phyloP scores from a whole-genome alignment of 2,113 vertebrate genomes.

The Pithys albifrons region DNA sequence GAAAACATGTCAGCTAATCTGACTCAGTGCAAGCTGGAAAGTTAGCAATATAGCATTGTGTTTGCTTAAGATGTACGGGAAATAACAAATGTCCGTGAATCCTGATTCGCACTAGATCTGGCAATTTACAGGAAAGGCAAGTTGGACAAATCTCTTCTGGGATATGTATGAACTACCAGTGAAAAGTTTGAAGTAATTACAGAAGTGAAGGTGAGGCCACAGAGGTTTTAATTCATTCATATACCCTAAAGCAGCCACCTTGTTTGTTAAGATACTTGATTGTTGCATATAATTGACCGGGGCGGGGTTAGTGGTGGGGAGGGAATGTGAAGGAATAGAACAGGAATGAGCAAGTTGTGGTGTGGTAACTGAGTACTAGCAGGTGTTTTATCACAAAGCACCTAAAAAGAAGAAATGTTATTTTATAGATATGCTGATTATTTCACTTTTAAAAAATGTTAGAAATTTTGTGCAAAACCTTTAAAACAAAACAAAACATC shows the following conservation, averaged over 20 bases:
- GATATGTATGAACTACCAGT: background rate
- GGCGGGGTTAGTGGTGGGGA: too few species aligned
- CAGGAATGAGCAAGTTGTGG: background rate
- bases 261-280: background rate
- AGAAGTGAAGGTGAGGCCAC: background rate
- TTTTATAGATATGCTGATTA: background rate
- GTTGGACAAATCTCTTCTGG: background rate
- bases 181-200: background rate
- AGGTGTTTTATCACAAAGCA: background rate
- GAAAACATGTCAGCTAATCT: background rate
- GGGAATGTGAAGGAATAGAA: background rate
- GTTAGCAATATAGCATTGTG: background rate
- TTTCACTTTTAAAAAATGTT: background rate
- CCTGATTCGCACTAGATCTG: background rate
- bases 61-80: slow-evolving; percentile 1
- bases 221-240: background rate
- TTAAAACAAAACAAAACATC: background rate
- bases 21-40: background rate
- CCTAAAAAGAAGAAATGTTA: background rate
- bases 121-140: background rate
- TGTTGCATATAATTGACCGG: background rate
- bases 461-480: background rate
- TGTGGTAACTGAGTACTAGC: background rate
- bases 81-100: background rate
- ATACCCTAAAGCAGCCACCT: background rate